Percentiles rank a stretch among this genome's conserved stretches.
Evolutionary conservation across 2,797 vertebrate genomes (phyloP).

Genomic region (Hydrocynus forskahlii): DNA sequence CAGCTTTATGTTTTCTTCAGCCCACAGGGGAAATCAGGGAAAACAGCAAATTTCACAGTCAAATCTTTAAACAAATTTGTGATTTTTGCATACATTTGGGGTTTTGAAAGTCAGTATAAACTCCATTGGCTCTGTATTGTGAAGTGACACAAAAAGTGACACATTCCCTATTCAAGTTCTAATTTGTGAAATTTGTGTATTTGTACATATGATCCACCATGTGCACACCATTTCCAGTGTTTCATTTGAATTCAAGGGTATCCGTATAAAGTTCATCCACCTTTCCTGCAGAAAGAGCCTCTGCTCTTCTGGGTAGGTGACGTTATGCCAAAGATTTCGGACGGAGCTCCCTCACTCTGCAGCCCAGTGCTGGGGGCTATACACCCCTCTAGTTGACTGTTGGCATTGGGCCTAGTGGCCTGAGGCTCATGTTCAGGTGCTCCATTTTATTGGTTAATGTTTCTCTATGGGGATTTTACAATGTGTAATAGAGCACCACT

Average conservation of each 20-base stretch:
- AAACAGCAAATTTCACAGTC: not conserved
- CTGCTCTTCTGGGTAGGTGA: not conserved
- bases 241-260: too few species aligned
- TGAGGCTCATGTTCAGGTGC: not conserved
- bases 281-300: not conserved
- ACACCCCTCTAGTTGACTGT: not conserved
- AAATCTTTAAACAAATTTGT: too few species aligned
- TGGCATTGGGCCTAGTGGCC: not conserved
- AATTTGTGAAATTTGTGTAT: too few species aligned
- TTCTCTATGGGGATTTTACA: too few species aligned
- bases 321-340: too few species aligned
- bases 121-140: too few species aligned
- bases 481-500: not conserved
- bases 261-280: not conserved
- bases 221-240: too few species aligned
- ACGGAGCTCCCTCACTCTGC: too few species aligned
- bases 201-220: too few species aligned
- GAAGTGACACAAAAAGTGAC: too few species aligned
- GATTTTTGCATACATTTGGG: not conserved
- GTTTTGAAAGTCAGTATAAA: too few species aligned
- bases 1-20: constrained; percentile 1
- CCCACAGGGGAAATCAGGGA: not conserved
- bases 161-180: too few species aligned
- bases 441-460: not conserved
- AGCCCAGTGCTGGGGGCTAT: not conserved